Evolutionary conservation across 2,888 invertebrate genomes (phyloP).

Genomic region (Thecophora atra): DNA sequence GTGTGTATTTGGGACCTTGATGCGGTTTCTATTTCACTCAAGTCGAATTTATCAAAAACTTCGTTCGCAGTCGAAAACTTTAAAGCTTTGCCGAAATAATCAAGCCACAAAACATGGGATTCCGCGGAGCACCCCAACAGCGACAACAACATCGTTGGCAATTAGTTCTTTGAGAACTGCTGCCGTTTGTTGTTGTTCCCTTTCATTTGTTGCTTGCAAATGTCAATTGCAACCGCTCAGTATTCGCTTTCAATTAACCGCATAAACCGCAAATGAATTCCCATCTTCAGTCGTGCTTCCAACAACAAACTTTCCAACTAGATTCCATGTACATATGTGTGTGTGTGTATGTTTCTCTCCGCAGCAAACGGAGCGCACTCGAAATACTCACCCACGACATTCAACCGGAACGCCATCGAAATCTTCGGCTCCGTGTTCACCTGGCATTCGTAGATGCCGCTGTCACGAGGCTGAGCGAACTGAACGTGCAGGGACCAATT

Average conservation of each 20-base stretch:
- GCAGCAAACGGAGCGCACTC: too few relatives aligned
- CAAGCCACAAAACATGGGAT: background rate
- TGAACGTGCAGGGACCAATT: conserved; percentile 92
- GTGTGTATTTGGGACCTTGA: background rate
- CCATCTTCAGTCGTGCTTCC: background rate
- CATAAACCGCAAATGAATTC: background rate
- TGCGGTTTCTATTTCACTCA: background rate
- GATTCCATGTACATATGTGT: too few relatives aligned
- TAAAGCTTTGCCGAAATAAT: background rate
- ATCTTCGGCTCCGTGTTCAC: conserved; percentile 86
- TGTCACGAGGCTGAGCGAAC: conserved; percentile 85
- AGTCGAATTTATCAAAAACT: conserved; percentile 8
- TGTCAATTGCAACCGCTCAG: background rate
- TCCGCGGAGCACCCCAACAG: background rate
- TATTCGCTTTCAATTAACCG: conserved; percentile 14
- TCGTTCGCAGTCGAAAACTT: conserved; percentile 12
- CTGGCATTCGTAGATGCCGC: conserved; percentile 74
- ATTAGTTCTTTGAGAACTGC: background rate
- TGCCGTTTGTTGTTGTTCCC: conserved; percentile 9
- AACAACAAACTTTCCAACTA: too few relatives aligned
- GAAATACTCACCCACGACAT: conserved; percentile 80
- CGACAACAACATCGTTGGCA: conserved; percentile 18
- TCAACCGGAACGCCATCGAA: conserved; percentile 85
- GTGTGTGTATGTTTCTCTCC: too few relatives aligned
- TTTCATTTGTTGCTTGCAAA: background rate